Evolutionary conservation across 2,113 vertebrate species (phyloP), one percentile per base, ranked within the genome.

Genomic region (Odobenus rosmarus): DNA sequence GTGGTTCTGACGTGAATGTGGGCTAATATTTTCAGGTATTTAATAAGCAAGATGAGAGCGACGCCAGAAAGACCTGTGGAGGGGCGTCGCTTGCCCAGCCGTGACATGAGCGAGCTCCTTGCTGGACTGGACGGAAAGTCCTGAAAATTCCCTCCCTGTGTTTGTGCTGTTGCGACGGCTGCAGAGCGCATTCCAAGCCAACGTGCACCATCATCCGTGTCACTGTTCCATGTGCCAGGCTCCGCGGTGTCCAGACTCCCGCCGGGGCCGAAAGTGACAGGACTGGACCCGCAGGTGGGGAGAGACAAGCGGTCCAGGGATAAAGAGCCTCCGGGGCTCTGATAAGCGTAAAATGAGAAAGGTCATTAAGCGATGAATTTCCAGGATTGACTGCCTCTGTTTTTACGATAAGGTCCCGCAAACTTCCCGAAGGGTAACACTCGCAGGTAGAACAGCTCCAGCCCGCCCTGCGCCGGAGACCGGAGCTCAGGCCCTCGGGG

Each of bases 101-200:
- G 28, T 31, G 62, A 49, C 0, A 0, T 0, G 0, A 14, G 76
- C 3, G 5, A 28, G 71, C 62, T 4, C 8, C 24, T 1, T 19
- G 36, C 39, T 42, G 90, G 9, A 31, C 5, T 6, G 55, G 18
- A 9, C 0, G 13, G 7, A 13, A 64, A 64, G 62, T 28, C 62
- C 13, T 14, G 46, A 46, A 46, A 46, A 46, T 46, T 8, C 62
- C 62, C 28, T 31, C 28, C 1, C 11, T 31, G 26, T 6, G 28
- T 64, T 28, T 64, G 11, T 64, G 28, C 62, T 31, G 62, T 3
- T 28, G 26, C 5, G 0, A 13, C 31, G 26, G 62, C 31, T 13
- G 28, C 12, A 26, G 12, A 64, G 28, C 6, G 6, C 31, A 33
- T 16, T 12, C 62, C 62, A 3, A 67, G 62, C 62, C 31, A 33